phyloP scores from a whole-genome alignment of 2,797 vertebrate species.

The Phoeniculus purpureus region DNA sequence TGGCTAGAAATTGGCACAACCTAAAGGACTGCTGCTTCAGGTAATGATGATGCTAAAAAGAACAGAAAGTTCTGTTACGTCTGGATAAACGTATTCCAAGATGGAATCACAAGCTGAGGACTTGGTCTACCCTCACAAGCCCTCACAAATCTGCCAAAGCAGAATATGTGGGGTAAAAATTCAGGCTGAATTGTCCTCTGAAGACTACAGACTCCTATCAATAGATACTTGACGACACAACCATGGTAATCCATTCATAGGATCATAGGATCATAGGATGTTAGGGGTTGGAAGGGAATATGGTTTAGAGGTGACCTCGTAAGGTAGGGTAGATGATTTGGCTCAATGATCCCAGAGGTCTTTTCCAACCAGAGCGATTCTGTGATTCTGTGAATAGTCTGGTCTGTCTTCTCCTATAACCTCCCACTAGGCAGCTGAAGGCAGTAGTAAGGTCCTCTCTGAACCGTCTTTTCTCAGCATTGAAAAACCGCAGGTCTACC shows the following conservation, averaged over 20 bases:
- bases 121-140: background rate
- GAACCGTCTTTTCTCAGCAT: background rate
- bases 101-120: background rate
- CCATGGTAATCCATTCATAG: rapidly evolving
- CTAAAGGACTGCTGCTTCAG: background rate
- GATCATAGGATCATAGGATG: too few species aligned
- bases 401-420: background rate
- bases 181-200: background rate
- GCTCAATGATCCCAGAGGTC: too few species aligned
- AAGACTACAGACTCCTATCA: background rate
- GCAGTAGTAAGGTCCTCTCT: background rate
- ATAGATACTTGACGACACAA: background rate
- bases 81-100: slow-evolving; percentile 12
- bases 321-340: too few species aligned
- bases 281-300: too few species aligned
- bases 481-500: background rate
- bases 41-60: background rate
- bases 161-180: background rate
- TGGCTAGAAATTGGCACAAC: background rate
- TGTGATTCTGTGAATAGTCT: background rate
- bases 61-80: background rate
- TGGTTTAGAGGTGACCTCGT: too few species aligned
- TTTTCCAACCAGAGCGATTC: too few species aligned
- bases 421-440: background rate
- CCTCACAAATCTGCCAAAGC: background rate